phyloP scores from a whole-genome alignment of 1,140 invertebrate genomes.

The Cepaea nemoralis region DNA sequence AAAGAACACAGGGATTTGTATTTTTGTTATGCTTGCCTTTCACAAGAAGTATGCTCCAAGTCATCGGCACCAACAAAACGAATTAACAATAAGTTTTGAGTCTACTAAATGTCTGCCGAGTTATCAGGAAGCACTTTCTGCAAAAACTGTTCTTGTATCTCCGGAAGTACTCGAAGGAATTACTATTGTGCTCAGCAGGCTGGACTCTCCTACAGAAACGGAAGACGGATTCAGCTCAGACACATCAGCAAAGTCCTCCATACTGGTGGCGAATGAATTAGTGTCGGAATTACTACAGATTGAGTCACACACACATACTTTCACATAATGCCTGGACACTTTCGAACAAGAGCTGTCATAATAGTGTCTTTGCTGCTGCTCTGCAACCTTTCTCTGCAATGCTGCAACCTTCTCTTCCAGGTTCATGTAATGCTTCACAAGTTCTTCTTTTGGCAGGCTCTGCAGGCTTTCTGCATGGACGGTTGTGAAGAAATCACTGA shows the following conservation, averaged over 20 bases:
- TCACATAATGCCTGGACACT: neutral
- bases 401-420: conserved; percentile 35
- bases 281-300: conserved; percentile 22
- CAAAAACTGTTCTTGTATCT: neutral
- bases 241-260: conserved; percentile 18
- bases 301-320: conserved; percentile 14
- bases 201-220: neutral
- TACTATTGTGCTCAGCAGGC: neutral
- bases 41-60: neutral
- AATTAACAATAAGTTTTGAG: neutral
- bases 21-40: neutral
- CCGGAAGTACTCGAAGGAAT: neutral
- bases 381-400: conserved; percentile 32
- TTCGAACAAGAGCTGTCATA: conserved; percentile 1
- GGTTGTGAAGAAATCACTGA: conserved; percentile 31
- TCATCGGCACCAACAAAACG: neutral
- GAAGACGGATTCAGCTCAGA: neutral
- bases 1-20: neutral
- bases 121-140: conserved; percentile 12
- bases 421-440: conserved; percentile 41
- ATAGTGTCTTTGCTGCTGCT: conserved; percentile 26
- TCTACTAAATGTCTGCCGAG: neutral
- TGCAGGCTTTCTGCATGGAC: conserved; percentile 35
- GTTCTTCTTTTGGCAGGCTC: conserved; percentile 39
- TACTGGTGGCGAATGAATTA: conserved; percentile 33